Base-by-base conservation (phyloP, 2,797 vertebrate genomes). In the Malurus splendens region DNA sequence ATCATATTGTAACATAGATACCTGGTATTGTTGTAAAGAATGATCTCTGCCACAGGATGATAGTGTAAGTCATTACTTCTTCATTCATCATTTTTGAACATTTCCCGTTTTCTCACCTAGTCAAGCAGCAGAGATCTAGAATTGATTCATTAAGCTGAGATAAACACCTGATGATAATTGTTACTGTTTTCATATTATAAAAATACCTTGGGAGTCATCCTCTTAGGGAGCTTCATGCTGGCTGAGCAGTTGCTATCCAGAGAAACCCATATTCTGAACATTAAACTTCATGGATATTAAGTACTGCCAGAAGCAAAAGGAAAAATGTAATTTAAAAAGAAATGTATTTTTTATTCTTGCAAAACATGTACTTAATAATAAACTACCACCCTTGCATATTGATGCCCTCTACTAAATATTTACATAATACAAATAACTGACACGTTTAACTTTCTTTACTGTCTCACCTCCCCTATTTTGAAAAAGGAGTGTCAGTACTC, bases 201-300 rank as follows among this genome's bases (percentile, higher is more conserved):
- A 82, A 81, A 68, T 87, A 77, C 32, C 55, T 87, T 59, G 38
- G 52, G 59, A 93, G 9, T 39, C 27, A 32, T 47, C 36, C 65
- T 90, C 57, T 67, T 61, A 50, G 85, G 87, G 85, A 93, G 25
- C 55, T 84, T 90, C 33, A 48, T 91, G 68, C 76, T 74, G 28
- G 42, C 68, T 89, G 76, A 91, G 68, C 79, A 74, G 76, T 94
- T 93, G 77, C 47, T 80, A 50, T 54, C 52, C 61, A 71, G 68
- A 93, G 65, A 87, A 90, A 74, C 42, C 12, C 0, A 0, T 47
- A 38, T 57, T 85, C 62, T 92, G 66, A 89, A 68, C 89, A 80
- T 90, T 90, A 93, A 95, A 85, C 51, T 84, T 77, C n/a, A 57
- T 65, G 55, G 82, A 59, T 90, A 75, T 85, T 82, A 72, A 92